Percentiles rank a stretch among this genome's conserved stretches.
Conservation (phyloP, 1,140 invertebrate species). For the Zaprionus kolodkinae region DNA sequence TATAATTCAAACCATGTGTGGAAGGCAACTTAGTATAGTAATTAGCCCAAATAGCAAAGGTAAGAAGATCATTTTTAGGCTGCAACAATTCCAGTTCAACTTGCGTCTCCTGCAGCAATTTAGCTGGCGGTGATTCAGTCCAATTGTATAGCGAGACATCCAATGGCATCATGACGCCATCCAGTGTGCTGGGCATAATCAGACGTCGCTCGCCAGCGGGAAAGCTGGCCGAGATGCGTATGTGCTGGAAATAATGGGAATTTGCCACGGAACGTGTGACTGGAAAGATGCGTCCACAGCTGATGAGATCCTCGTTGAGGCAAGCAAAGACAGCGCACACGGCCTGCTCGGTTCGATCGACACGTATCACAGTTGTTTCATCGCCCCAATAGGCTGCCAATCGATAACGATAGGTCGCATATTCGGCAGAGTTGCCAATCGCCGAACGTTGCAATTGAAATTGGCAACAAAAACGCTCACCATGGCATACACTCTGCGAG, state of each 20-base stretch:
- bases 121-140: conserved; percentile 38
- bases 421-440: not conserved
- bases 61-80: conserved; percentile 66
- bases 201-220: conserved; percentile 54
- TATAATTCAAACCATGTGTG: conserved; percentile 63
- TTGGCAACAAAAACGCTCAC: conserved; percentile 51
- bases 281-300: conserved; percentile 74
- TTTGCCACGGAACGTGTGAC: conserved; percentile 38
- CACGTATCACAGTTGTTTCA: conserved; percentile 56
- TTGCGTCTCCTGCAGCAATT: not conserved
- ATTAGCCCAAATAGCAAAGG: conserved; percentile 79
- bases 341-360: conserved; percentile 79
- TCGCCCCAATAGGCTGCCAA: conserved; percentile 81
- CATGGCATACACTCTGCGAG: conserved; percentile 42
- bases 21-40: conserved; percentile 56
- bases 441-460: conserved; percentile 32
- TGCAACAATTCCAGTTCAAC: conserved; percentile 29
- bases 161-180: conserved; percentile 64
- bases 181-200: conserved; percentile 77
- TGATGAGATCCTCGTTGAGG: conserved; percentile 48
- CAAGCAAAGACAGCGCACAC: conserved; percentile 84
- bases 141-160: conserved; percentile 52
- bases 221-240: conserved; percentile 59
- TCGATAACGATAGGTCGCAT: conserved; percentile 77
- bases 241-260: conserved; percentile 48